phyloP scores from a whole-genome alignment of 2,797 vertebrate species.

The Lepus oiostolus region DNA sequence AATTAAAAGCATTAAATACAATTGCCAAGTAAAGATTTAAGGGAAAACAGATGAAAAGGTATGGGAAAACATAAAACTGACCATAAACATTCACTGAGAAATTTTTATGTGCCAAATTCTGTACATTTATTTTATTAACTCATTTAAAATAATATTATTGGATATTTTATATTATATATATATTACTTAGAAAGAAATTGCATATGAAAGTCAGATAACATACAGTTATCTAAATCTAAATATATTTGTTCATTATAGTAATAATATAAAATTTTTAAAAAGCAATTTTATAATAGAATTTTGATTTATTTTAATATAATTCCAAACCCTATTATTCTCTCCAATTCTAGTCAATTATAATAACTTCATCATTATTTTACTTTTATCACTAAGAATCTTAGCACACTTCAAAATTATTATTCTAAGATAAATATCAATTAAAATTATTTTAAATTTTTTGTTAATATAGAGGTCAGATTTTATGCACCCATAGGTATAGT shows the following conservation, averaged over 20 bases:
- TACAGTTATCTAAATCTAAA: slow-evolving; percentile 25
- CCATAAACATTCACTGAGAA: not conserved
- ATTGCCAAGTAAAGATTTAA: not conserved
- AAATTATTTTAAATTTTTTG: slow-evolving; percentile 12
- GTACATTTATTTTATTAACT: not conserved
- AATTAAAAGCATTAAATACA: not conserved
- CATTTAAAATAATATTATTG: not conserved
- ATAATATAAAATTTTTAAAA: not conserved
- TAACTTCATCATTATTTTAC: not conserved
- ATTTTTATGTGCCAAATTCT: not conserved
- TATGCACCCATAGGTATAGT: no score
- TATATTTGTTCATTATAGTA: not conserved
- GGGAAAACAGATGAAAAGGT: not conserved
- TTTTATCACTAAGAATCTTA: not conserved
- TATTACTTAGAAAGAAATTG: slow-evolving; percentile 14
- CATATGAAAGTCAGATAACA: not conserved
- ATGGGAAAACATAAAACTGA: not conserved
- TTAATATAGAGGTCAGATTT: no score
- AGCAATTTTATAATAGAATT: not conserved
- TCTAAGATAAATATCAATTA: not conserved
- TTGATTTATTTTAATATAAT: not conserved
- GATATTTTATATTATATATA: not conserved
- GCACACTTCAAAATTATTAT: slow-evolving; percentile 8
- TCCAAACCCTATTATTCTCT: not conserved
- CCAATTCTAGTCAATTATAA: not conserved